Evolutionary conservation across 2,797 vertebrate species (phyloP).

Genomic region (Vipera ursinii): DNA sequence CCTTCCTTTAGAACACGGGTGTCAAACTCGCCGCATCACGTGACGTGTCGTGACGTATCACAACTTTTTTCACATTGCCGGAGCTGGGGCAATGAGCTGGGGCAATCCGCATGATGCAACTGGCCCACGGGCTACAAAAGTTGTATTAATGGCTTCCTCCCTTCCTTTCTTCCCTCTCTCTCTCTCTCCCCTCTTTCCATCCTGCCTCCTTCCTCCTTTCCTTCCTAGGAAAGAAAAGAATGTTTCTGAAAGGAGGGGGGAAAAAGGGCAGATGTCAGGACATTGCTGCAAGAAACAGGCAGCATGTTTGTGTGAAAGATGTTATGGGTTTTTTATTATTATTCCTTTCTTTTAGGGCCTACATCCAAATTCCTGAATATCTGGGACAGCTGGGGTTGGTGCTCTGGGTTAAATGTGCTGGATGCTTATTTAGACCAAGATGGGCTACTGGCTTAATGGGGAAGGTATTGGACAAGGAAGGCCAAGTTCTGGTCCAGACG

Average conservation of each 20-base stretch:
- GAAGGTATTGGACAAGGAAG: background rate
- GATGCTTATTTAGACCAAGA: background rate
- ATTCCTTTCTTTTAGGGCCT: background rate
- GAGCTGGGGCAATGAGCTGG: no score
- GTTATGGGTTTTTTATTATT: background rate
- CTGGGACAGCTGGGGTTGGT: background rate
- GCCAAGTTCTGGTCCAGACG: background rate
- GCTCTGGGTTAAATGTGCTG: background rate
- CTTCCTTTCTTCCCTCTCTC: background rate
- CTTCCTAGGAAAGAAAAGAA: background rate
- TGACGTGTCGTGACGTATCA: no score
- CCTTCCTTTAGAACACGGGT: background rate
- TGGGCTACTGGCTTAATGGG: background rate
- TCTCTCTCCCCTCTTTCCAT: no score
- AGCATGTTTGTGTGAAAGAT: background rate
- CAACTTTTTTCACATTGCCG: no score
- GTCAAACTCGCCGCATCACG: no score
- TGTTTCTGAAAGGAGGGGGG: background rate
- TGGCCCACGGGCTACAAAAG: background rate
- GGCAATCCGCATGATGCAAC: no score
- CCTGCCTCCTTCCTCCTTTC: no score
- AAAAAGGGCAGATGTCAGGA: background rate
- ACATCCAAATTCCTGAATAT: background rate
- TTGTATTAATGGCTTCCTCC: background rate
- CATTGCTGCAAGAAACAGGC: background rate